Evolutionary conservation across 1,140 invertebrate species (phyloP).

Genomic region (Acyrthosiphon pisum): DNA sequence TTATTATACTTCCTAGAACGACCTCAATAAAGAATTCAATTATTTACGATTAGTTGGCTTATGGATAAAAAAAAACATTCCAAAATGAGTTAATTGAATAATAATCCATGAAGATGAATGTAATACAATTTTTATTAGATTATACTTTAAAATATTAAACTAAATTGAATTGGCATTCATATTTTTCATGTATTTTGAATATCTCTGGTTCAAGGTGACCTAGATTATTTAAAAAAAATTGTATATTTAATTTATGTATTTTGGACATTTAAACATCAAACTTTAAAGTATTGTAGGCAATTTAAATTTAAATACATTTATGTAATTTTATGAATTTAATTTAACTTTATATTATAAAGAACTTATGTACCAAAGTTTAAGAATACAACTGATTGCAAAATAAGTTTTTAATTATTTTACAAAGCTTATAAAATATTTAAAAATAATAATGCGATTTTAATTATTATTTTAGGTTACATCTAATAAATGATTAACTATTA

Average conservation of each 20-base stretch:
- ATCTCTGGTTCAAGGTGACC: background rate
- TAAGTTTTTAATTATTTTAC: background rate
- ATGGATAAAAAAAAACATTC: background rate
- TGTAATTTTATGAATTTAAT: background rate
- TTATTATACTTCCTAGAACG: conserved; percentile 6
- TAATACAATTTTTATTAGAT: conserved; percentile 13
- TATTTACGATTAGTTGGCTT: background rate
- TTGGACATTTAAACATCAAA: background rate
- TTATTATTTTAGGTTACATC: background rate
- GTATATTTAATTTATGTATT: background rate
- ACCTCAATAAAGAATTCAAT: conserved; percentile 25
- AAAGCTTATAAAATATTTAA: background rate
- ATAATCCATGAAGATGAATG: background rate
- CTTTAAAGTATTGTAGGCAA: background rate
- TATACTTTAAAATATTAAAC: background rate
- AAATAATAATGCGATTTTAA: background rate
- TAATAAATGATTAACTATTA: background rate
- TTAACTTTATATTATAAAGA: background rate
- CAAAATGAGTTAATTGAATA: conserved; percentile 22
- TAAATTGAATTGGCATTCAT: background rate
- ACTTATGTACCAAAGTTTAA: background rate
- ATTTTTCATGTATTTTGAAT: conserved; percentile 3
- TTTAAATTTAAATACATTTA: background rate
- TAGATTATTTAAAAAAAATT: background rate
- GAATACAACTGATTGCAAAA: background rate